Base-by-base conservation (phyloP, 2,888 invertebrate genomes). In the Tenthredo scrophulariae region DNA sequence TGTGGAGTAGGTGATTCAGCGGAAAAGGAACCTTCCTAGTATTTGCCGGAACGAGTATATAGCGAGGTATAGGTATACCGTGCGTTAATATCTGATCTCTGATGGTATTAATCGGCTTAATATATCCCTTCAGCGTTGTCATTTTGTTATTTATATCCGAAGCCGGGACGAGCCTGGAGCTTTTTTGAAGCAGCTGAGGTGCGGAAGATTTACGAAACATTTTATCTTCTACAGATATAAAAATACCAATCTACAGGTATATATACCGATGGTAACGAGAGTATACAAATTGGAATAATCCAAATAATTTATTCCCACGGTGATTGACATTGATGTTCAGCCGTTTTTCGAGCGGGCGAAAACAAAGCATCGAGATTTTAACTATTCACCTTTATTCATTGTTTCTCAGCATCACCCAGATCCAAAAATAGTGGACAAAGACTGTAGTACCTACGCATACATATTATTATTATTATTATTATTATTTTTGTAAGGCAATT, bases 251-350 rank as follows among this genome's bases (percentile, higher is more conserved):
- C 40, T 15, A 33, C 75, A 18, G 29, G 37, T 70, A n/a, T 70
- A 70, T 33, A 70, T 18, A 37, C 37, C 67, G 15, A 29, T 18
- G 50, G 75, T 77, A 77, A 46, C 75, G 50, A 74, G 72, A 74
- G 75, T 77, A 77, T 29, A 77, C 46, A 77, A 77, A 77, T 77
- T 77, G 7, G 46, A 77, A 50, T 77, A 77, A 77, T 77, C 50
- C 29, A 50, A 50, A 77, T 77, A 77, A 50, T 50, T 77, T 50
- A 77, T 50, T 15, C 50, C 50, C 50, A 50, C 46, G 18, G 75
- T 77, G 75, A 77, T 46, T 77, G 75, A 77, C 75, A 6, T 50
- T 50, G 29, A 50, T 77, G 50, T 50, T 26, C 50, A 29, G 33
- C n/a, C 75, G 33, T 74, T 74, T 46, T 22, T 40, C 70, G 33